Percentiles rank a stretch among this genome's conserved stretches.
phyloP scores from a whole-genome alignment of 2,113 vertebrate species.

The Setophaga coronata region DNA sequence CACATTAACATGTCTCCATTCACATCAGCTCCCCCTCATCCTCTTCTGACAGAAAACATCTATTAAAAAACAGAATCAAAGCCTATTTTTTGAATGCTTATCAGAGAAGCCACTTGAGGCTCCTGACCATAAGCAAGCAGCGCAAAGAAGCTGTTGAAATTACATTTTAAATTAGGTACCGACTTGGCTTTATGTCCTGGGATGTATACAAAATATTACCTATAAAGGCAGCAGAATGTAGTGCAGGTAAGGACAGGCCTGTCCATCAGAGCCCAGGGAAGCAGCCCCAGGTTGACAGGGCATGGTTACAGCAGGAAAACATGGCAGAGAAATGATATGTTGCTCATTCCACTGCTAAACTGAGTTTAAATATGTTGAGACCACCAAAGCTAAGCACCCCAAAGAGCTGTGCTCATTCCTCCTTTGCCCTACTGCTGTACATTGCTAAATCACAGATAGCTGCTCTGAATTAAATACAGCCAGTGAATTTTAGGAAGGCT shows the following conservation, averaged over 20 bases:
- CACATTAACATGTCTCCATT: neutral
- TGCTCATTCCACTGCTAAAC: neutral
- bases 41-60: neutral
- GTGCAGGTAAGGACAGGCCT: neutral
- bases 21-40: neutral
- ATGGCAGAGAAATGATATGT: neutral
- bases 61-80: neutral
- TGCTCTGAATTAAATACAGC: neutral
- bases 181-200: neutral
- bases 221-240: neutral
- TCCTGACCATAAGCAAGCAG: neutral
- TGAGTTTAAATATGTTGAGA: neutral
- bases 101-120: neutral
- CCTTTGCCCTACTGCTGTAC: neutral
- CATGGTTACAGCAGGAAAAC: neutral
- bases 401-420: neutral
- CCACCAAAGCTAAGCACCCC: neutral
- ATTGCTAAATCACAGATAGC: neutral
- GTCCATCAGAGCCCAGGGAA: neutral
- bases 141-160: neutral
- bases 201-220: neutral
- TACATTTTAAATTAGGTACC: neutral
- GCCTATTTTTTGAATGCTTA: neutral
- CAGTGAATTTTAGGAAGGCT: neutral
- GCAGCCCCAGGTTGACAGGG: neutral